Evolutionary conservation across 2,113 vertebrate species (phyloP).

Genomic region (Narcine bancroftii): DNA sequence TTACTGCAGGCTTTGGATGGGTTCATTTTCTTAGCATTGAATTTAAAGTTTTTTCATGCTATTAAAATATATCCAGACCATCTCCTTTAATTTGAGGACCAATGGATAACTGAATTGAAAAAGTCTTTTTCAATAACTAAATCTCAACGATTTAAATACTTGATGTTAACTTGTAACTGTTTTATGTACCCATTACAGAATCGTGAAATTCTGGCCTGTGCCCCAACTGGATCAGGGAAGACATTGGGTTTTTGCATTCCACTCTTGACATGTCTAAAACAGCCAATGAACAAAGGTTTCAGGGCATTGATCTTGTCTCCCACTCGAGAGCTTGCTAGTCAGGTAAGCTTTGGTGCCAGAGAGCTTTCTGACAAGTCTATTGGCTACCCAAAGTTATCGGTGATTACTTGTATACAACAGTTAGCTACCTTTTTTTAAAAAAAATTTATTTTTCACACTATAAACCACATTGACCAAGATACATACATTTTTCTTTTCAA

Average conservation of each 20-base stretch:
- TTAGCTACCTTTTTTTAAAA: no score
- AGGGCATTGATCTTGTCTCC: constrained; percentile 83
- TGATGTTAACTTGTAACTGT: neutral
- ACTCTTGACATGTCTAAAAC: constrained; percentile 72
- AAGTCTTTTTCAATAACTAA: neutral
- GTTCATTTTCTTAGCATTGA: neutral
- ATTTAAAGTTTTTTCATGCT: neutral
- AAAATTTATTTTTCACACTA: no score
- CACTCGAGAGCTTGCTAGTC: constrained; percentile 84
- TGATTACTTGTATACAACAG: no score
- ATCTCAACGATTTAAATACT: neutral
- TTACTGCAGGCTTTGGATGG: neutral
- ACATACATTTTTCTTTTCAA: no score
- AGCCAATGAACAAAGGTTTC: constrained; percentile 83
- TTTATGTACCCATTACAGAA: constrained; percentile 50
- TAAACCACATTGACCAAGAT: no score
- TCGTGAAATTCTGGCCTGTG: constrained; percentile 86
- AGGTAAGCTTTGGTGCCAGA: constrained; percentile 57
- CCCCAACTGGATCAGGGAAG: constrained; percentile 92
- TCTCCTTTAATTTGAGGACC: neutral
- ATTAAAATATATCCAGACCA: neutral
- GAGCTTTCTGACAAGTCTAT: neutral
- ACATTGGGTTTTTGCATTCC: constrained; percentile 89
- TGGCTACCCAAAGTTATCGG: neutral
- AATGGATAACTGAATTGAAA: neutral